Evolutionary conservation across 2,888 invertebrate species (phyloP).

Genomic region (Auanema freiburgensis): DNA sequence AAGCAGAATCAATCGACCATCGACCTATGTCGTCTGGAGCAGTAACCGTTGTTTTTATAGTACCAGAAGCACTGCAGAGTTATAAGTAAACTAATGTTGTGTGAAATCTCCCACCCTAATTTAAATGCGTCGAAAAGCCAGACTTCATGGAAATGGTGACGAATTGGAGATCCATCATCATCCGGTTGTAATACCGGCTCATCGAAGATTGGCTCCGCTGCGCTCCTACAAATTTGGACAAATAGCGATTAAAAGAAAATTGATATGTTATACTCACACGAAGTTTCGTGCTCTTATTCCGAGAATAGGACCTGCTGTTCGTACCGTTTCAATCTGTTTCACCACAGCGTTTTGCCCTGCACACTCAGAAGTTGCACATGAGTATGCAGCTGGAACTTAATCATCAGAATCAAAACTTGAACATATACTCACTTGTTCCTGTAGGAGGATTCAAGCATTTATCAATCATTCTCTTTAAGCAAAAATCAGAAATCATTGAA

Average conservation of each 20-base stretch:
- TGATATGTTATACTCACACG: no score
- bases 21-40: constrained; percentile 36
- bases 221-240: no score
- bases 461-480: constrained; percentile 18
- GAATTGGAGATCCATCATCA: constrained; percentile 17
- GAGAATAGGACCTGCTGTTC: neutral
- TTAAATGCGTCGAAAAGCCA: constrained; percentile 58
- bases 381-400: neutral
- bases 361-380: no score
- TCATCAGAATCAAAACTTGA: neutral
- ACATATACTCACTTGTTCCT: constrained; percentile 16
- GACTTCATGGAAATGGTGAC: constrained; percentile 55
- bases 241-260: no score
- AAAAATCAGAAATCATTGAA: constrained; percentile 19
- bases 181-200: constrained; percentile 17
- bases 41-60: constrained; percentile 14
- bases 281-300: no score
- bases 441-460: constrained; percentile 11
- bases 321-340: constrained; percentile 6
- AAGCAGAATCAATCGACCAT: constrained; percentile 32
- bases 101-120: constrained; percentile 37
- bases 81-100: constrained; percentile 6
- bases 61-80: constrained; percentile 28
- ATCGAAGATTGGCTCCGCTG: constrained; percentile 5
- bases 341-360: no score